Evolutionary conservation across 2,113 vertebrate species (phyloP).

Genomic region (Hippocampus mohnikei): DNA sequence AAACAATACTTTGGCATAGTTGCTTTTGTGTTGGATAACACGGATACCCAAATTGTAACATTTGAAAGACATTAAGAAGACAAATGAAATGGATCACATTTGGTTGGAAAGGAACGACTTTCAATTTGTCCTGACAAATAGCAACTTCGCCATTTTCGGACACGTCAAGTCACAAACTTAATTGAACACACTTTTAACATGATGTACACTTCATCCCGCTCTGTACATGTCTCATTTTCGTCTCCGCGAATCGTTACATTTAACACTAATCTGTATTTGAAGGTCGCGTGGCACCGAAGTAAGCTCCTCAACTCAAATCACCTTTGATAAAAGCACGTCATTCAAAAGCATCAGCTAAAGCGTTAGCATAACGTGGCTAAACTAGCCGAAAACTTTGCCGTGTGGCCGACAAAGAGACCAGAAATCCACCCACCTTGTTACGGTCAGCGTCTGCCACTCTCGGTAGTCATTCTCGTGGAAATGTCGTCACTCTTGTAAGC

Average conservation of each 20-base stretch:
- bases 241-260: neutral
- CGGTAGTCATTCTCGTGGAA: slow-evolving; percentile 27
- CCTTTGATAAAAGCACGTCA: neutral
- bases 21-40: no score
- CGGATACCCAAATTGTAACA: no score
- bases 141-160: no score
- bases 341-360: slow-evolving; percentile 26
- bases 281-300: neutral
- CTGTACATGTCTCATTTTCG: neutral
- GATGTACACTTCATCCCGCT: neutral
- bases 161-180: no score
- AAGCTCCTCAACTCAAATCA: neutral
- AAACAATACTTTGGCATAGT: neutral
- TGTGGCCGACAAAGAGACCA: neutral
- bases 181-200: no score
- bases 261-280: neutral
- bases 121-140: no score
- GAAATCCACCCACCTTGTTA: slow-evolving; percentile 22
- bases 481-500: neutral
- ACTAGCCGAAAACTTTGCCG: neutral
- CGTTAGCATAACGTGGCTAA: slow-evolving; percentile 11
- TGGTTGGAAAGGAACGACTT: no score
- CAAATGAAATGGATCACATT: neutral
- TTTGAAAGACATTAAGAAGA: neutral
- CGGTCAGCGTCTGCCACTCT: no score